Conservation (phyloP, 2,113 vertebrate species). For the Macquaria ambigua region DNA sequence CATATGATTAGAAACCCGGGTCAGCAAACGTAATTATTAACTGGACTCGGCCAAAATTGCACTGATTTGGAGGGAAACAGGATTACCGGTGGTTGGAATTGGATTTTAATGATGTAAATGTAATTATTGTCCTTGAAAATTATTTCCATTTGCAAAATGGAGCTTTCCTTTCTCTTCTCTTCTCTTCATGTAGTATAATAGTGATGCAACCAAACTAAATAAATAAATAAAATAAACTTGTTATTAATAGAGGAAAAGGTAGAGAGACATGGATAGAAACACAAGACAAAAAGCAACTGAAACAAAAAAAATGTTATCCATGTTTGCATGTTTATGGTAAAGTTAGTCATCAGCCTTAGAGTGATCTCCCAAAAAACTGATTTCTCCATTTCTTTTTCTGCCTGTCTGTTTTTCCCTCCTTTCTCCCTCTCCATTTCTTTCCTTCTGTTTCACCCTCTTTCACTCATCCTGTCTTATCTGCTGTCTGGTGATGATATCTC, state of each 20-base stretch:
- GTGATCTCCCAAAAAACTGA: conserved; percentile 22
- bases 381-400: background rate
- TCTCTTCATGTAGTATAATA: background rate
- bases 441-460: conserved; percentile 40
- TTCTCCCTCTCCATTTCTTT: conserved; percentile 8
- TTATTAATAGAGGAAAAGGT: conserved; percentile 19
- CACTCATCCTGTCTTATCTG: conserved; percentile 70
- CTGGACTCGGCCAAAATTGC: conserved; percentile 52
- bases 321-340: conserved; percentile 1
- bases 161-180: conserved; percentile 8
- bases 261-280: background rate
- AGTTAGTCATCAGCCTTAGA: conserved; percentile 27
- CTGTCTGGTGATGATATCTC: conserved; percentile 63
- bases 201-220: background rate
- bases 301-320: background rate
- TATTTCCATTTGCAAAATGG: conserved; percentile 45
- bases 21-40: conserved; percentile 56
- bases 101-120: conserved; percentile 66
- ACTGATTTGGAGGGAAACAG: conserved; percentile 54
- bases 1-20: conserved; percentile 34
- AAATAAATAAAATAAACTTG: conserved; percentile 1
- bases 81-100: conserved; percentile 64
- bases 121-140: conserved; percentile 71
- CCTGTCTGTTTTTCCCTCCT: background rate
- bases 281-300: background rate